Evolutionary conservation across 30 jellyfish, hydroid and myxozoan genomes (phyloP), one percentile per base, ranked within the genome.

Genomic region (Mastigias papua): DNA sequence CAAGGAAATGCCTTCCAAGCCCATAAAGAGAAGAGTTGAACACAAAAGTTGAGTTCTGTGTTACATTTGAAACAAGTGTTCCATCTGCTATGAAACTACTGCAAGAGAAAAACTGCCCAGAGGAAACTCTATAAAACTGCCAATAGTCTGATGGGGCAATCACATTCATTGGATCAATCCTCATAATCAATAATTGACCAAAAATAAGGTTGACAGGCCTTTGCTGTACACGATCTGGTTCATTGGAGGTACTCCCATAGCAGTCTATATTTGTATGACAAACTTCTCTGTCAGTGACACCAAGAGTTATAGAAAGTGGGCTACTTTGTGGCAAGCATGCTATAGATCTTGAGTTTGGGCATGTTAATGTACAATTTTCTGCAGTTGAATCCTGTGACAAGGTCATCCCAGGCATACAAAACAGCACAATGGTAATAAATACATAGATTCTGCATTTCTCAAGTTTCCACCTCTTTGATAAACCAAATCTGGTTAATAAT

Each of bases 251-350:
- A 9, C 78, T 81, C 21, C 91, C 91, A 82, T 37, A 67, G 62
- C 91, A 82, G 34, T 82, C 84, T 68, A 32, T 82, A 48, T 34
- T 34, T n/a, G 34, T 35, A 57, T 84, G 93, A 37, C 87, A 84
- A 23, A 84, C 93, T 27, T 66, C 80, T 22, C 77, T 28, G 57
- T 70, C 80, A 42, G 70, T 69, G 65, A 84, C 81, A n/a, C 93
- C 93, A 35, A 84, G 34, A 28, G 46, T 69, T 30, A 84, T 26
- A 2, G 49, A 22, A 1, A 28, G 0, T 33, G 82, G 78, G 21
- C 35, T 46, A 2, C 49, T 69, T 20, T 84, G 29, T 1, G 91
- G 93, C 25, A 23, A 61, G 58, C 93, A 84, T 20, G 87, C 87
- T 49, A 77, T 32, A 19, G 70, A 82, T 16, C 93, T 84, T 50